These are phyloP conservation scores for Odocoileus hemionus DNA, from an alignment of 2,113 vertebrate genomes.

Conservation along the genomic window DNA sequence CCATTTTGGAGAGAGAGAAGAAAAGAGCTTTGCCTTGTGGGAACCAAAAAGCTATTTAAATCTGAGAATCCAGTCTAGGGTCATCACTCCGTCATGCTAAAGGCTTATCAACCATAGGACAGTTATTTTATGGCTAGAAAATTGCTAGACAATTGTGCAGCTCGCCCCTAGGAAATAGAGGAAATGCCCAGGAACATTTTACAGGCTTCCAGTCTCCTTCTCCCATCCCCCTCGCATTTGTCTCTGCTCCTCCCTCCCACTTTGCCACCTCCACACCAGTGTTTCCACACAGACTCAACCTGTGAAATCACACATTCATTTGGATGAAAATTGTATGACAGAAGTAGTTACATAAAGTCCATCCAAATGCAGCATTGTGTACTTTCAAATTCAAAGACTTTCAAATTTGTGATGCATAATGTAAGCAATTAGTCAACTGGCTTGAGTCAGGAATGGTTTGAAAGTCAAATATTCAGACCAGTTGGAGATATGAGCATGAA, in stretches of 20 bases:
- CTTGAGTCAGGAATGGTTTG: neutral
- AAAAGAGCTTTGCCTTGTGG: neutral
- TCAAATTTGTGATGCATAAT: neutral
- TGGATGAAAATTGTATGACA: neutral
- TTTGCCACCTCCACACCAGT: no score
- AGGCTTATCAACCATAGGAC: neutral
- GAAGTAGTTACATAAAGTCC: neutral
- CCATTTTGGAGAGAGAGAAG: neutral
- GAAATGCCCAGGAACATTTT: neutral
- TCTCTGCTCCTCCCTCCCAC: neutral
- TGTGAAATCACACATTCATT: neutral
- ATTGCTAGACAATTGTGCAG: neutral
- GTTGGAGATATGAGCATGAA: neutral
- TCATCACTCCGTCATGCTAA: conserved; percentile 32
- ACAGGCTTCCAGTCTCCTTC: neutral
- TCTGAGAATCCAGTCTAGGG: neutral
- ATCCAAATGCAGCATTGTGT: neutral
- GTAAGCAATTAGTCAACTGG: neutral
- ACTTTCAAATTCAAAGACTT: neutral
- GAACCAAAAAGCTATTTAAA: conserved; percentile 28
- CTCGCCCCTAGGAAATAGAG: neutral
- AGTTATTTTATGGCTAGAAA: conserved; percentile 43
- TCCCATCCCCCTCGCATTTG: neutral
- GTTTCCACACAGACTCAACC: neutral
- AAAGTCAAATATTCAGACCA: neutral